Evolutionary conservation across 2,797 vertebrate species (phyloP), one percentile per base, ranked within the genome.

Genomic region (Bovichtus diacanthus): DNA sequence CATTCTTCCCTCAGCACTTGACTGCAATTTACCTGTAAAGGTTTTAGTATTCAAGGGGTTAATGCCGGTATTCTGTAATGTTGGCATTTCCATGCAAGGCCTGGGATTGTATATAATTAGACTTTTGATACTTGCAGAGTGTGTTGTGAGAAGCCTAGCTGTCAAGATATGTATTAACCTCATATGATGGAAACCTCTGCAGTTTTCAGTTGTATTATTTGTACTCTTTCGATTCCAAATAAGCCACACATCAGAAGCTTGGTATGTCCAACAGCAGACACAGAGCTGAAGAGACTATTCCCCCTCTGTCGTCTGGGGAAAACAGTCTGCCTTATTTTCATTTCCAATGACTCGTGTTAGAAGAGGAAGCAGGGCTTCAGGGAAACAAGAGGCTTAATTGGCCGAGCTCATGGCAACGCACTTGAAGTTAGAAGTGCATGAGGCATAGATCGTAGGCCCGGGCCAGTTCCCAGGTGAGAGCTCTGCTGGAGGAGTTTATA

Each of bases 361-460:
- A 85, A 64, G 81, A 83, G 80, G 78, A 88, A 88, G 76, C 76
- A 87, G 78, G 82, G 81, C 80, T 88, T 80, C 50, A 69, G 83
- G 90, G 84, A 70, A 92, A 87, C 83, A 78, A 88, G 86, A 83
- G 58, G 75, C 90, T 93, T 96, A 95, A 95, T 95, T 96, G 94
- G 92, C 92, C 23, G 53, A 87, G 93, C 89, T 92, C 90, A 93
- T 94, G 90, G 93, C 88, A 89, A 90, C 78, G 31, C 90, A 94
- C 85, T 92, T 90, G 83, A 90, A 93, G 91, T 88, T 90, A 88
- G 89, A 92, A 92, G 90, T 87, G 87, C 87, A 90, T 68, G 87
- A 93, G 90, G 91, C 92, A 92, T 90, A 91, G 90, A 93, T 91
- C 89, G 86, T 62, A 90, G 87, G 91, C 90, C 87, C 59, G 53